Evolutionary conservation across 2,888 invertebrate species (phyloP).

Genomic region (Chromoteleia sp.): DNA sequence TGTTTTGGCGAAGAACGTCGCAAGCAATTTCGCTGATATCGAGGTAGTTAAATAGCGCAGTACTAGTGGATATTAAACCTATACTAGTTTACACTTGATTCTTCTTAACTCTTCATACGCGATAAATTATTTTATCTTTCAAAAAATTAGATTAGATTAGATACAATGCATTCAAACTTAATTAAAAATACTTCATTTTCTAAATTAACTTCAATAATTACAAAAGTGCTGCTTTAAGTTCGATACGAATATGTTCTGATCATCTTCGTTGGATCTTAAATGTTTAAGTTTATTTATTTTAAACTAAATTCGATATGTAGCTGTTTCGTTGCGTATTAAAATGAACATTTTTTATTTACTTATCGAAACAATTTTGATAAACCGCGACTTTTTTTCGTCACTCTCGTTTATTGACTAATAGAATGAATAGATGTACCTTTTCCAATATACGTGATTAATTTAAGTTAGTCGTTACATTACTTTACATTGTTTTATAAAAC

Average conservation of each 20-base stretch:
- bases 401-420: neutral
- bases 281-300: too few species aligned
- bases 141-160: conserved; percentile 13
- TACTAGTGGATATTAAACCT: conserved; percentile 18
- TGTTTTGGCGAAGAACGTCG: conserved; percentile 50
- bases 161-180: neutral
- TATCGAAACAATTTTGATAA: neutral
- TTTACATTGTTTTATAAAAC: too few species aligned
- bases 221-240: neutral
- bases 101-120: too few species aligned
- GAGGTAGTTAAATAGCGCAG: conserved; percentile 20
- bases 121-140: conserved; percentile 10
- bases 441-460: too few species aligned
- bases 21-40: conserved; percentile 46
- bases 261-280: neutral
- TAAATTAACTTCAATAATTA: conserved; percentile 1
- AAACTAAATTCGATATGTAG: neutral
- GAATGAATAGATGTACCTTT: too few species aligned
- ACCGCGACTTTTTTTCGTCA: neutral
- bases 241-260: neutral
- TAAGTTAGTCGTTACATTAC: too few species aligned
- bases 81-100: conserved; percentile 11
- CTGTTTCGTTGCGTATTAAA: neutral
- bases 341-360: neutral
- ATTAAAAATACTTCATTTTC: conserved; percentile 12